Percentiles rank a stretch among this genome's conserved stretches.
Conservation (phyloP, 1,140 invertebrate genomes). For the Coelopa frigida region DNA sequence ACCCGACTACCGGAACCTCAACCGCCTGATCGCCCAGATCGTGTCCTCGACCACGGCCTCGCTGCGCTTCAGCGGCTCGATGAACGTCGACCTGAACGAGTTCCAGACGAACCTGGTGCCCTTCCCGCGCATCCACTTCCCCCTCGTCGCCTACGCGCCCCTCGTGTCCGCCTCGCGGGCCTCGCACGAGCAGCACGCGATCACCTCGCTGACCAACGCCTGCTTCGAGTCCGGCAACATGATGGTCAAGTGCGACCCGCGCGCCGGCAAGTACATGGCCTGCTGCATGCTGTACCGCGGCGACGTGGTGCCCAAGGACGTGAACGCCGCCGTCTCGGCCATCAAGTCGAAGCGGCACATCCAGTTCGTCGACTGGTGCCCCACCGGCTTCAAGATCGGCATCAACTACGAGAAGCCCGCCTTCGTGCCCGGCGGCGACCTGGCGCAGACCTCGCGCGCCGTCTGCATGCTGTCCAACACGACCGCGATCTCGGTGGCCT, state of each 20-base stretch:
- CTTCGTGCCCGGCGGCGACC: constrained; percentile 64
- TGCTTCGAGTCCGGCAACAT: constrained; percentile 76
- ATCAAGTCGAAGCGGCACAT: constrained; percentile 71
- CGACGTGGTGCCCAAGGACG: constrained; percentile 73
- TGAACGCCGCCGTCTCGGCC: constrained; percentile 71
- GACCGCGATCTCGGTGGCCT: constrained; percentile 70
- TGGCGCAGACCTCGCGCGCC: constrained; percentile 58
- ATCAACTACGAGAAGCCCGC: constrained; percentile 61
- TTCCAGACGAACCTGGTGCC: constrained; percentile 71
- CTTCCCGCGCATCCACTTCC: constrained; percentile 69
- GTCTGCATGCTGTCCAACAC: constrained; percentile 75
- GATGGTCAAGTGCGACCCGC: constrained; percentile 72
- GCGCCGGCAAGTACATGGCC: constrained; percentile 65
- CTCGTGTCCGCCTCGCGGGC: constrained; percentile 62
- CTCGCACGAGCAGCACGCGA: constrained; percentile 61
- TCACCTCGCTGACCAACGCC: constrained; percentile 65
- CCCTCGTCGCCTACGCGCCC: constrained; percentile 72
- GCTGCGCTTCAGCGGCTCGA: constrained; percentile 71
- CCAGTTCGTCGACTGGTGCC: constrained; percentile 64
- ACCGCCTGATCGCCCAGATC: constrained; percentile 64
- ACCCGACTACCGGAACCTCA: constrained; percentile 68
- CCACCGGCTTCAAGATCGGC: constrained; percentile 64
- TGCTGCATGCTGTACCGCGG: constrained; percentile 68
- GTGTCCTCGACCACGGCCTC: constrained; percentile 72
- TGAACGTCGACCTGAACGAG: constrained; percentile 78